These are phyloP conservation scores for Antechinus flavipes DNA, from an alignment of 2,113 vertebrate species.

Conservation along the genomic window DNA sequence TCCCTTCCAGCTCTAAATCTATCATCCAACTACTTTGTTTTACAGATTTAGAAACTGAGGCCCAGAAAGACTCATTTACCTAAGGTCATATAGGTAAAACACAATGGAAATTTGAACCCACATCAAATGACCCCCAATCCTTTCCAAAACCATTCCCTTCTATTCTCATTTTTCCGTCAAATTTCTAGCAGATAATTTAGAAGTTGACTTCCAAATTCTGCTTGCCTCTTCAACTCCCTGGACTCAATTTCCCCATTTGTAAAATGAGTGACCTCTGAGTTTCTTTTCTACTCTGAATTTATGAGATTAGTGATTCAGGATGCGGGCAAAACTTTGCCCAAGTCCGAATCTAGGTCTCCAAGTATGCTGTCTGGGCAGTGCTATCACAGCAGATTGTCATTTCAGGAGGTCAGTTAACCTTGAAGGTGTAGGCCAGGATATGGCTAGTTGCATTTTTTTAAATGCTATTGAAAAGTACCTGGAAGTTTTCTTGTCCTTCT, in stretches of 20 bases:
- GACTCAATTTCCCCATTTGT: neutral
- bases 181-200: neutral
- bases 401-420: constrained; percentile 73
- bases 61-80: neutral
- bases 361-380: constrained; percentile 63
- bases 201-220: neutral
- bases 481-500: constrained; percentile 72
- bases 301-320: constrained; percentile 66
- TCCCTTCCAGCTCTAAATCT: neutral
- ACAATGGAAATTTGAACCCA: neutral
- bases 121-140: neutral
- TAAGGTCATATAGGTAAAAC: neutral
- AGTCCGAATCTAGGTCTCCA: constrained; percentile 77
- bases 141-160: neutral
- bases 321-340: constrained; percentile 73
- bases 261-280: neutral
- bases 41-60: neutral
- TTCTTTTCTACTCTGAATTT: neutral
- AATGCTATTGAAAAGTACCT: constrained; percentile 77
- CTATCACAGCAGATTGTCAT: constrained; percentile 75
- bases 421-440: constrained; percentile 74
- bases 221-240: neutral
- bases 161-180: neutral
- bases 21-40: neutral
- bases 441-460: constrained; percentile 65